A percentile compares a stretch with the other conserved stretches of the same genome.
Conservation (phyloP, 2,113 vertebrate genomes). For the Saccopteryx leptura region DNA sequence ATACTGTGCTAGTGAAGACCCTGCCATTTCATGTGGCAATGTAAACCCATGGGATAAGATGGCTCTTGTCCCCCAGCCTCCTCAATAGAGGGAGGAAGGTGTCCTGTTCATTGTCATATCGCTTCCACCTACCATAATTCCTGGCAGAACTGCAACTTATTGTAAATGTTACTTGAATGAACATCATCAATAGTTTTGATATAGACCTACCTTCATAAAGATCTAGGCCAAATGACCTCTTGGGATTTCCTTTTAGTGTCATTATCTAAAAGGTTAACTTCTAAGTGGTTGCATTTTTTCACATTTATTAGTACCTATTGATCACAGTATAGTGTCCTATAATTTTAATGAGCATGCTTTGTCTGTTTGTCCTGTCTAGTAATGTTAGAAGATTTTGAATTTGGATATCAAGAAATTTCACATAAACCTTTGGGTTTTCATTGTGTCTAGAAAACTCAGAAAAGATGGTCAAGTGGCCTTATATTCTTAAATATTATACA, state of each 20-base stretch:
- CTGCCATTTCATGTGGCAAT: neutral
- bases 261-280: neutral
- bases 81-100: neutral
- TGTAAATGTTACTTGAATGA: neutral
- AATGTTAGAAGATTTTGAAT: slow-evolving; percentile 27
- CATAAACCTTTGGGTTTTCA: neutral
- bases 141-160: neutral
- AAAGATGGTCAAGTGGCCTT: neutral
- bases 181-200: neutral
- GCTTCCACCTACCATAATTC: no score
- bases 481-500: neutral
- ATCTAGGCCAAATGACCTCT: neutral
- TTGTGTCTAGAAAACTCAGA: neutral
- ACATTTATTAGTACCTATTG: neutral
- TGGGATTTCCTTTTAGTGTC: slow-evolving; percentile 10
- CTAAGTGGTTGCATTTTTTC: neutral
- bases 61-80: neutral
- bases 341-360: neutral
- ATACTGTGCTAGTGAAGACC: neutral
- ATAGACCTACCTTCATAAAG: neutral
- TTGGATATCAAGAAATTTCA: slow-evolving; percentile 8
- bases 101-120: neutral
- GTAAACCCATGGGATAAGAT: neutral
- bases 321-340: neutral
- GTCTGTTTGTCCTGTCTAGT: neutral